Percentiles rank a stretch among this genome's conserved stretches.
phyloP scores from a whole-genome alignment of 2,113 vertebrate genomes.

The Microtus ochrogaster region DNA sequence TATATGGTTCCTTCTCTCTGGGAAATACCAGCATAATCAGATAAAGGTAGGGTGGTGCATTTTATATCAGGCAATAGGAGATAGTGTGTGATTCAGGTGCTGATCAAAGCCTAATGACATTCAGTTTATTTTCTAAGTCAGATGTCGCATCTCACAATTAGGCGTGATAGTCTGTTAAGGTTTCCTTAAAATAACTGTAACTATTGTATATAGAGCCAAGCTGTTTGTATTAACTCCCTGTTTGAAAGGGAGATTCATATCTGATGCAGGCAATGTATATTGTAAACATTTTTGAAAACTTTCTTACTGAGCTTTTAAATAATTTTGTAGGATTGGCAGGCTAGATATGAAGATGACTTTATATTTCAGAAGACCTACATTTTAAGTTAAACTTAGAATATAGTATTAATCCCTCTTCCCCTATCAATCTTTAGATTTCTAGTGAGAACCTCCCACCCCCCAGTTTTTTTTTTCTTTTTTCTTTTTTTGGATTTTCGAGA shows the following conservation, averaged over 20 bases:
- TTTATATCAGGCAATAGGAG: conserved; percentile 48
- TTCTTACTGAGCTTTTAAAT: conserved; percentile 18
- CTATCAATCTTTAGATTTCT: conserved; percentile 34
- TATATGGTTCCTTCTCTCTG: conserved; percentile 6
- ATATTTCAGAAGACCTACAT: conserved; percentile 21
- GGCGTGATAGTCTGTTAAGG: conserved; percentile 21
- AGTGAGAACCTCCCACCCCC: neutral
- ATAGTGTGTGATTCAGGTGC: conserved; percentile 25
- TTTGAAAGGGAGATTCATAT: conserved; percentile 35
- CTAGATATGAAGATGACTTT: conserved; percentile 29
- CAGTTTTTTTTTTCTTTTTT: no score
- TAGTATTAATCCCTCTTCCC: neutral
- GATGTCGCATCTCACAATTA: conserved; percentile 19
- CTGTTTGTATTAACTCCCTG: conserved; percentile 16
- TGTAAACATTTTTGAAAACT: conserved; percentile 41
- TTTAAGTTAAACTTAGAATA: conserved; percentile 52
- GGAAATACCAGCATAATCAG: conserved; percentile 47
- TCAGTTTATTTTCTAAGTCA: conserved; percentile 47
- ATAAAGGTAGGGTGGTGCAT: conserved; percentile 25
- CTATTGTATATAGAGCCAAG: neutral
- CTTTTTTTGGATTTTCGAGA: no score
- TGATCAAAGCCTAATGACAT: conserved; percentile 8
- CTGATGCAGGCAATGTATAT: neutral
- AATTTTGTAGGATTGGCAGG: conserved; percentile 17
- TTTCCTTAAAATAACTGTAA: neutral